These are phyloP conservation scores for Rhinoraja longicauda DNA, from an alignment of 2,797 vertebrate species.

Conservation along the genomic window DNA sequence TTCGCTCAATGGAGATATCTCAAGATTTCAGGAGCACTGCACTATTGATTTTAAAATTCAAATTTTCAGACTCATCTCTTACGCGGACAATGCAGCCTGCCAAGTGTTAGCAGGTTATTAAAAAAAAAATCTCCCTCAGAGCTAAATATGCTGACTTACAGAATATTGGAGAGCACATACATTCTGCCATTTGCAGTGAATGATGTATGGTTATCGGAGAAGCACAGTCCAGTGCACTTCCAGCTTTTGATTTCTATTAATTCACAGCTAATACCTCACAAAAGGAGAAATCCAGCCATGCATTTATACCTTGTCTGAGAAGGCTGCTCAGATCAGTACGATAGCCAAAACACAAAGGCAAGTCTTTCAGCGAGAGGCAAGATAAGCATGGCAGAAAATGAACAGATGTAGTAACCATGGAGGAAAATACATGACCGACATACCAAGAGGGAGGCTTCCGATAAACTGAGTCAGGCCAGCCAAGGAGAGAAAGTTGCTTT, in stretches of 20 bases:
- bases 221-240: background rate
- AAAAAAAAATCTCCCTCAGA: background rate
- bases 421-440: background rate
- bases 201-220: background rate
- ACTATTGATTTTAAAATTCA: background rate
- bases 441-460: background rate
- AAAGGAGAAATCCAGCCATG: background rate
- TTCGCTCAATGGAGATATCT: background rate
- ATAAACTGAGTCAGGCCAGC: background rate
- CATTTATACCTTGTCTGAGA: background rate
- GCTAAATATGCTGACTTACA: background rate
- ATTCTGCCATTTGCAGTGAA: background rate
- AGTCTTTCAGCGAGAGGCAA: background rate
- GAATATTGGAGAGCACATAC: background rate
- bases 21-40: background rate
- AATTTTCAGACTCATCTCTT: background rate
- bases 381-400: background rate
- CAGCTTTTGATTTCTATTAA: background rate
- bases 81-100: background rate
- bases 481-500: background rate
- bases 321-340: background rate
- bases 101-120: background rate
- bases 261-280: slow-evolving; percentile 9
- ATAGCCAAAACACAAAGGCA: slow-evolving; percentile 1
- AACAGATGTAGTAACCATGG: background rate